Base-by-base conservation (phyloP, 2,797 vertebrate species). In the Catamblyrhynchus diadema region DNA sequence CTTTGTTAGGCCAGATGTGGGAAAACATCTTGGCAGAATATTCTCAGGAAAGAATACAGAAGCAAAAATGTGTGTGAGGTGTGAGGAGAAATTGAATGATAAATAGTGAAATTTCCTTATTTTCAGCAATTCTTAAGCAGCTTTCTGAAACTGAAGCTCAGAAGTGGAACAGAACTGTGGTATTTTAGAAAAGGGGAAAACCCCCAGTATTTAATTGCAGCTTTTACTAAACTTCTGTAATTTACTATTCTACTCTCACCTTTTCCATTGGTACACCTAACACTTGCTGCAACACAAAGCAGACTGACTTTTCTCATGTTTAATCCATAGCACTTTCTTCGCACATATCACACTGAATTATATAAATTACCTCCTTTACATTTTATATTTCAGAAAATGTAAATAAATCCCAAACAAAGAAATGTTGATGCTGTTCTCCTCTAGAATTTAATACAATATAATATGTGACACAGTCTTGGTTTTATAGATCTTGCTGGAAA, bases 21-120 rank as follows among this genome's bases (percentile, higher is more conserved):
- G 82, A 83, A 64, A 78, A 60, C 50, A 39, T 39, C 24, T 73
- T 81, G 65, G 39, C 78, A 96, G 67, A 96, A 93, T 53, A 95
- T 78, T 37, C 77, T 96, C 72, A 39, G 60, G 90, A 67, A 95
- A 94, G 28, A 97, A 88, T 28, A 62, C 94, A 7, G 67, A 89
- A 48, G 42, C 35, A 89, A 72, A 82, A 56, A 30, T 33, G 22
- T 8, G 5, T 47, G 35, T 54, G 65, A 70, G 12, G 19, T 13
- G 23, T 14, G 23, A 39, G 30, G 48, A 69, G 59, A 69, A 71
- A 33, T 78, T 4, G 37, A 83, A 37, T 53, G 21, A 44, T 30
- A 39, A 81, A 19, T n/a, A 51, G 45, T 42, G 56, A 60, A 28
- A 48, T 75, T 32, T 82, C 61, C 45, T 62, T 51, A 71, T 66